A percentile compares a stretch with the other conserved stretches of the same genome.
These are phyloP conservation scores for Strongylocentrotus purpuratus DNA, from an alignment of 35 echinoderm and acorn worm genomes.

Conservation along the genomic window DNA sequence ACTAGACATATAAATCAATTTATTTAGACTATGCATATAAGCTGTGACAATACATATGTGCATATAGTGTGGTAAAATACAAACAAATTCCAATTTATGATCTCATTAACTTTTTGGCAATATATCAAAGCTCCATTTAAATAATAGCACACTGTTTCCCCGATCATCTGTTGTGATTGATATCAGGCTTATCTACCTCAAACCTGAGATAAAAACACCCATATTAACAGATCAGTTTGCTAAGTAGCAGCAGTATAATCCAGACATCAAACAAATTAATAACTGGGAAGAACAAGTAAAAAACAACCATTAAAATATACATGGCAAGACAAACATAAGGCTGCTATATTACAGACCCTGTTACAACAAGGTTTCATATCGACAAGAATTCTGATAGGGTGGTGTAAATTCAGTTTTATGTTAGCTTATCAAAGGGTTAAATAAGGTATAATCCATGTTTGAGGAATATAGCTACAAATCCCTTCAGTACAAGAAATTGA, in stretches of 20 bases:
- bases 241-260: neutral
- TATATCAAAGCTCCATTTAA: neutral
- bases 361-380: neutral
- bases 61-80: neutral
- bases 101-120: neutral
- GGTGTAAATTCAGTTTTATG: too few species aligned
- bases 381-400: neutral
- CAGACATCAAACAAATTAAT: neutral
- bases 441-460: too few species aligned
- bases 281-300: neutral
- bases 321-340: neutral
- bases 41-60: too few species aligned
- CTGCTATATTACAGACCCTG: neutral
- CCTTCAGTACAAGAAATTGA: too few species aligned
- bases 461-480: too few species aligned
- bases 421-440: too few species aligned
- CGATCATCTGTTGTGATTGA: neutral
- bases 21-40: too few species aligned
- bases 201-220: neutral
- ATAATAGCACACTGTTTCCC: neutral
- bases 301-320: neutral
- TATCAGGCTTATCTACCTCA: neutral
- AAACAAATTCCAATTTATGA: neutral
- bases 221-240: conserved; percentile 11
- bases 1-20: too few species aligned